These are phyloP conservation scores for Theonella swinhoei DNA, from an alignment of 37 sponge, comb jelly and placozoan genomes.

Conservation along the genomic window DNA sequence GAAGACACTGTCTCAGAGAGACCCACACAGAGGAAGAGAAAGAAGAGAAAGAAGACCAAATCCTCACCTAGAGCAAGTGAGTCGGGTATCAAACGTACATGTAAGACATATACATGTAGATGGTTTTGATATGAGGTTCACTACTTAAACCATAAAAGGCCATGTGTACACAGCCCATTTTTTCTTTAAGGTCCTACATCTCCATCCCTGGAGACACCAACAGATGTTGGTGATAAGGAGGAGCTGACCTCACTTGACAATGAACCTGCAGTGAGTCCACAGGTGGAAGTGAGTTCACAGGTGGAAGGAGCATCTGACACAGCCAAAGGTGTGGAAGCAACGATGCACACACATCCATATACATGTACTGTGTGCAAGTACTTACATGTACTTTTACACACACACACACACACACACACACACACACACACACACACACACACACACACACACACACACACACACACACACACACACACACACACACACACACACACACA, in stretches of 20 bases:
- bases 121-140: no score
- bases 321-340: neutral
- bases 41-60: constrained; percentile 19
- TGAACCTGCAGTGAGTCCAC: neutral
- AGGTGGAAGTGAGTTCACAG: neutral
- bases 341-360: no score
- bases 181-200: constrained; percentile 8
- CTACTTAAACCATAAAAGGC: no score
- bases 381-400: no score
- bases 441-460: no score
- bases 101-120: no score
- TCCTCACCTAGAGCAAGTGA: constrained; percentile 21
- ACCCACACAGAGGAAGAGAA: constrained; percentile 15
- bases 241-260: neutral
- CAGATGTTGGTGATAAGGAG: constrained; percentile 10
- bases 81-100: neutral
- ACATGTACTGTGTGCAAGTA: no score
- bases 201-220: constrained; percentile 23
- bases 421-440: no score
- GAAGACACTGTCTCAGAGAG: constrained; percentile 14
- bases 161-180: no score
- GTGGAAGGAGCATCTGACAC: neutral
- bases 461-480: no score
- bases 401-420: no score
- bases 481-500: no score